Conservation (phyloP, 2,888 invertebrate species). For the Synanthedon andrenaeformis region DNA sequence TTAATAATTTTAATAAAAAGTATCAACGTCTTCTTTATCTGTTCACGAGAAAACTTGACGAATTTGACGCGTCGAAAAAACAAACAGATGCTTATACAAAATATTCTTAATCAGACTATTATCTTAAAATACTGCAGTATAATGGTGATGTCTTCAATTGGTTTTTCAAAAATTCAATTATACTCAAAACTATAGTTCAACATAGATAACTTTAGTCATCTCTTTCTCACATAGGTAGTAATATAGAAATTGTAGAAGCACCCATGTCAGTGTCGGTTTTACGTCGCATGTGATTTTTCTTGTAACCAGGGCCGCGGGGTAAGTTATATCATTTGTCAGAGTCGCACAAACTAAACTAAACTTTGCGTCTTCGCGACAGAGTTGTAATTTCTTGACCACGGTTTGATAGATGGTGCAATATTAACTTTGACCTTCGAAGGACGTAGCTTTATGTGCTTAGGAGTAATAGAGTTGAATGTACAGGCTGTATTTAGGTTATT, state of each 20-base stretch:
- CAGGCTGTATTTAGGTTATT: neutral
- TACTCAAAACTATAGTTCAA: no score
- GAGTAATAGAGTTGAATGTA: neutral
- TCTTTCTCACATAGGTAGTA: neutral
- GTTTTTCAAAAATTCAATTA: no score
- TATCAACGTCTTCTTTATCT: no score
- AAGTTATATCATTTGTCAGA: neutral
- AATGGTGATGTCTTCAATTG: no score
- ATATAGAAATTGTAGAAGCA: constrained; percentile 3
- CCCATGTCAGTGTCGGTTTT: constrained; percentile 6
- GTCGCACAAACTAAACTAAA: neutral
- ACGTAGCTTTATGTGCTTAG: neutral
- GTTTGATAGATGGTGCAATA: neutral
- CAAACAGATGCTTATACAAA: no score
- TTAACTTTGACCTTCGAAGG: neutral
- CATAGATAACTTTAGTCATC: neutral
- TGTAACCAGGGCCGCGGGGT: neutral
- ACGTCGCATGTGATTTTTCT: constrained; percentile 5
- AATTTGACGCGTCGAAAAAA: no score
- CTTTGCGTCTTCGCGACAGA: neutral
- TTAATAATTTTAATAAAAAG: no score
- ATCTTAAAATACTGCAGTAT: no score
- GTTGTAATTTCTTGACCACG: neutral
- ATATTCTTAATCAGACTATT: no score
- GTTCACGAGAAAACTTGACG: no score